Evolutionary conservation across 1,140 invertebrate species (phyloP).

Genomic region (Tenebrio molitor): DNA sequence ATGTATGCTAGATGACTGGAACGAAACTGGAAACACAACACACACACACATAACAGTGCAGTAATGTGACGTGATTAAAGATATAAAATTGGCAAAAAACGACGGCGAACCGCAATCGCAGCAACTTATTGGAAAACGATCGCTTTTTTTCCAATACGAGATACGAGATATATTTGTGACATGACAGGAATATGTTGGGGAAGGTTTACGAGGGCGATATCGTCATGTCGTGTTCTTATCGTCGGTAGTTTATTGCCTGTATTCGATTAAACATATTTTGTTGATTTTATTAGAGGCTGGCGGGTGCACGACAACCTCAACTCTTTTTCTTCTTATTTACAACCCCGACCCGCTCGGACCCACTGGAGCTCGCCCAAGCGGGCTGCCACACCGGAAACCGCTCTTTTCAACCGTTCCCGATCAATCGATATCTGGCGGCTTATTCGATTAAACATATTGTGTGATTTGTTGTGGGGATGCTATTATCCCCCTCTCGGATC

Average conservation of each 20-base stretch:
- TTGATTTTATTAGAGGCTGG: conserved; percentile 23
- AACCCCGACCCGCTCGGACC: too few relatives aligned
- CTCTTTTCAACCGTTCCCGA: too few relatives aligned
- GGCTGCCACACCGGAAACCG: too few relatives aligned
- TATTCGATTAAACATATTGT: conserved; percentile 31
- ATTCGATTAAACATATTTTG: conserved; percentile 33
- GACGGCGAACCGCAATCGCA: conserved; percentile 25
- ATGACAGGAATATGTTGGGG: conserved; percentile 37
- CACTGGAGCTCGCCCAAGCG: too few relatives aligned
- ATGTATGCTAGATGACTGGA: conserved; percentile 65
- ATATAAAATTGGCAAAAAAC: conserved; percentile 8
- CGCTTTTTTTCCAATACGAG: conserved; percentile 10
- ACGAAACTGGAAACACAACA: conserved; percentile 62
- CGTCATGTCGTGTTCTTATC: conserved; percentile 28
- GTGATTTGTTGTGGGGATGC: conserved; percentile 6
- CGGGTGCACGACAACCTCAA: not conserved
- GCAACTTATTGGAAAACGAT: conserved; percentile 34
- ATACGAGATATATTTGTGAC: conserved; percentile 19
- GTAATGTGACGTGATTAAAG: conserved; percentile 18
- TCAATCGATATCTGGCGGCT: not conserved
- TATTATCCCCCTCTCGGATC: conserved; percentile 4
- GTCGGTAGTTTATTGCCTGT: conserved; percentile 18
- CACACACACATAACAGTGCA: conserved; percentile 1
- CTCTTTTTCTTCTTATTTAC: not conserved
- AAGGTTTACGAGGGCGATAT: conserved; percentile 11